A percentile compares a stretch with the other conserved stretches of the same genome.
Conservation (phyloP, 2,113 vertebrate genomes). For the Oryzias javanicus region DNA sequence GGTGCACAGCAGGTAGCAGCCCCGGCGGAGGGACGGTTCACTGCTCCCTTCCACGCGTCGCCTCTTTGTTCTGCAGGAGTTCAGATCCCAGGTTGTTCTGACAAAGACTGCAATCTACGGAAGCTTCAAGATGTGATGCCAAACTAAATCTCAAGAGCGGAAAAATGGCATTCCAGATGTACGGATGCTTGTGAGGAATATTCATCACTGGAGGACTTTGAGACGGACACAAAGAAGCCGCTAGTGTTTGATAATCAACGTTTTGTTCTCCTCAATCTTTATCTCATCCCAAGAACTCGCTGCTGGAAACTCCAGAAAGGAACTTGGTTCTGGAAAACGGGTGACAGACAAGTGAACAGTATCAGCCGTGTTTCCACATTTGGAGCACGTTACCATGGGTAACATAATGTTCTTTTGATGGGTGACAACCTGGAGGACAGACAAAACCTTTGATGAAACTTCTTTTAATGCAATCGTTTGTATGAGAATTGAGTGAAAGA, state of each 20-base stretch:
- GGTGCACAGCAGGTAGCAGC: slow-evolving; percentile 93
- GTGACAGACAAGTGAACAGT: slow-evolving; percentile 9
- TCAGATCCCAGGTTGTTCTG: slow-evolving; percentile 34
- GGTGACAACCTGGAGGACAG: slow-evolving; percentile 11
- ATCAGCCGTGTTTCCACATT: slow-evolving; percentile 12
- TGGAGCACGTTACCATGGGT: slow-evolving; percentile 12
- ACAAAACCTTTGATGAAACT: slow-evolving; percentile 39
- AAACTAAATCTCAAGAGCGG: slow-evolving; percentile 24
- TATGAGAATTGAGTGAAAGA: slow-evolving; percentile 35
- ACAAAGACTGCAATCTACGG: slow-evolving; percentile 5
- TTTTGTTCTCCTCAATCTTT: slow-evolving; percentile 21
- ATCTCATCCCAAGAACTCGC: slow-evolving; percentile 37
- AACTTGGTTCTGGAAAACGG: slow-evolving; percentile 13
- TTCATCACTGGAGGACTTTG: slow-evolving; percentile 25
- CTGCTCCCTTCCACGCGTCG: slow-evolving; percentile 45
- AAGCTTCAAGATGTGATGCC: slow-evolving; percentile 18
- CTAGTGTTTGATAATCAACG: slow-evolving; percentile 44
- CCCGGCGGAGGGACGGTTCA: slow-evolving; percentile 20
- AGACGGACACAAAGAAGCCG: slow-evolving; percentile 15
- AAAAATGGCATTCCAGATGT: slow-evolving; percentile 41
- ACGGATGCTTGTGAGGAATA: neutral
- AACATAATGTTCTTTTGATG: slow-evolving; percentile 5
- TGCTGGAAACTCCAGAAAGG: slow-evolving; percentile 28
- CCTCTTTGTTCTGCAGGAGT: slow-evolving; percentile 34
- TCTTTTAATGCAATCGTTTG: slow-evolving; percentile 47